Evolutionary conservation across 1,140 invertebrate species (phyloP).

Genomic region (Aphelenchoides besseyi): DNA sequence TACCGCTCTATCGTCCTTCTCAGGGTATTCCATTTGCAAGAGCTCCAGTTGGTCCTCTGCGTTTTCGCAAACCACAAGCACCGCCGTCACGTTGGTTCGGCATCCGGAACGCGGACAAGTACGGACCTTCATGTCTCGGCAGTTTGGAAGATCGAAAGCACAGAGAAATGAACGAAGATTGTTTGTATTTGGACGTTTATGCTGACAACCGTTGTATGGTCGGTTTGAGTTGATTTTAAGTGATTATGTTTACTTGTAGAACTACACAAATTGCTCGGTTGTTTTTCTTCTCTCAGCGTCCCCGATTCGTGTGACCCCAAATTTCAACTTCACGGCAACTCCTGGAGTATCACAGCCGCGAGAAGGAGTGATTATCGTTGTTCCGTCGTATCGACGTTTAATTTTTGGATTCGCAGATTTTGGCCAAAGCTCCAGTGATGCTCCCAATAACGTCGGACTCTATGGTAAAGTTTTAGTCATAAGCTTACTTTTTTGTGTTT

Average conservation of each 20-base stretch:
- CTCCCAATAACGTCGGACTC: slow-evolving; percentile 46
- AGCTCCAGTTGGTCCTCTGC: not conserved
- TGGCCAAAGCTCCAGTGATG: slow-evolving; percentile 50
- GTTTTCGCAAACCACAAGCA: not conserved
- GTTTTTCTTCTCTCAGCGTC: not conserved
- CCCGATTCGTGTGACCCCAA: not conserved
- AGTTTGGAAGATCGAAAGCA: not conserved
- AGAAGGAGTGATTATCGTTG: slow-evolving; percentile 62
- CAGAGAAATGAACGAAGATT: slow-evolving; percentile 3
- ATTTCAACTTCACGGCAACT: not conserved
- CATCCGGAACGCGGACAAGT: not conserved
- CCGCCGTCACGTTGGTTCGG: not conserved
- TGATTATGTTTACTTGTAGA: not conserved
- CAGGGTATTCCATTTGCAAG: not conserved
- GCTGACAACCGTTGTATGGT: not conserved
- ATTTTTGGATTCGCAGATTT: slow-evolving; percentile 47
- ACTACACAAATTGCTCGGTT: not conserved
- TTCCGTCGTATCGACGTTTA: slow-evolving; percentile 62
- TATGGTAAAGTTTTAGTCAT: slow-evolving; percentile 37
- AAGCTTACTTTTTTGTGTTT: not conserved
- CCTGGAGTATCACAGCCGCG: not conserved
- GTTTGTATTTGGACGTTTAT: not conserved
- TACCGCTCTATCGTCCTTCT: not conserved
- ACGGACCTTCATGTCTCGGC: not conserved
- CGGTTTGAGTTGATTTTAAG: not conserved